These are phyloP conservation scores for Folsomia candida DNA, from an alignment of 2,888 invertebrate species.

Conservation along the genomic window DNA sequence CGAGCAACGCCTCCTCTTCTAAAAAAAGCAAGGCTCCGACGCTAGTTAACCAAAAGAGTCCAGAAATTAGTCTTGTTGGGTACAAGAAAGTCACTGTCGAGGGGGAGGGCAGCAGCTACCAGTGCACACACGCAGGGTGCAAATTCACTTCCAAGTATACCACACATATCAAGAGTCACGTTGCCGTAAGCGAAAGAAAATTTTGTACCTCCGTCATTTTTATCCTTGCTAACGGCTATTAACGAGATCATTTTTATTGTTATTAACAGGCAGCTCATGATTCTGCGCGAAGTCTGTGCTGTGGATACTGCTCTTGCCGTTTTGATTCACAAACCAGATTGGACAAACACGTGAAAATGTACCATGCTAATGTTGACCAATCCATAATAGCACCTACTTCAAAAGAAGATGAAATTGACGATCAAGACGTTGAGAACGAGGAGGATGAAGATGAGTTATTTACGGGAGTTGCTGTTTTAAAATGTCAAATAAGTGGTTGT, in stretches of 20 bases:
- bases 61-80: not conserved
- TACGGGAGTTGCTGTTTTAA: not conserved
- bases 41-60: not conserved
- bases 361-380: not conserved
- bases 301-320: conserved; percentile 1
- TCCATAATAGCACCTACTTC: not conserved
- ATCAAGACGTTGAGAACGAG: not conserved
- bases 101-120: not conserved
- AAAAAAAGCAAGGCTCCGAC: not conserved
- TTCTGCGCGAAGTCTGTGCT: not conserved
- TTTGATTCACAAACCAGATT: not conserved
- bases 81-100: not conserved
- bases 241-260: no score
- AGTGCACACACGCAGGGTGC: not conserved
- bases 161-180: not conserved
- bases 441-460: no score
- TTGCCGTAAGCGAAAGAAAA: not conserved
- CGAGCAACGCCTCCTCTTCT: not conserved
- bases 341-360: not conserved
- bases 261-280: not conserved
- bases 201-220: not conserved
- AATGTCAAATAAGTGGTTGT: not conserved
- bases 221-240: no score
- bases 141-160: not conserved
- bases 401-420: not conserved